These are phyloP conservation scores for Pseudomyrmex cubaensis DNA, from an alignment of 1,140 invertebrate genomes.

Conservation along the genomic window DNA sequence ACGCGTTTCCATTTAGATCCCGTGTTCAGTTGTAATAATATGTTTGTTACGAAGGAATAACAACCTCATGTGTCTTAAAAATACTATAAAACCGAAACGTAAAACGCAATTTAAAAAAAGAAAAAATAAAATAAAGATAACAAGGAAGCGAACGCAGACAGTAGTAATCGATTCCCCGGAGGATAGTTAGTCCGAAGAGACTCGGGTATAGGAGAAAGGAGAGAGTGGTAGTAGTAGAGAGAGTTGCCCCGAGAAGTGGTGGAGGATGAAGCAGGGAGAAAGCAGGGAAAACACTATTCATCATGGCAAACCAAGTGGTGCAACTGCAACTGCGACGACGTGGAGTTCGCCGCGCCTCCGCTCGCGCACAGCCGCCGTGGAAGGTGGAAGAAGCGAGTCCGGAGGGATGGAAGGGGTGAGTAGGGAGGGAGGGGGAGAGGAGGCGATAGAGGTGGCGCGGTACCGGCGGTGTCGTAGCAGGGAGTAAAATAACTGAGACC, in stretches of 20 bases:
- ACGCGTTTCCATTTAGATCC: neutral
- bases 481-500: slow-evolving; percentile 76
- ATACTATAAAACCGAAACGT: neutral
- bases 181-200: slow-evolving; percentile 16
- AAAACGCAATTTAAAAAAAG: neutral
- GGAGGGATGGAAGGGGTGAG: slow-evolving; percentile 59
- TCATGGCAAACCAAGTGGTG: slow-evolving; percentile 51
- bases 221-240: neutral
- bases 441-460: slow-evolving; percentile 75
- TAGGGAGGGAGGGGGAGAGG: slow-evolving; percentile 63
- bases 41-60: slow-evolving; percentile 14
- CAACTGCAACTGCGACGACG: slow-evolving; percentile 72
- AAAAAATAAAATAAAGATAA: slow-evolving; percentile 1
- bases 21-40: neutral
- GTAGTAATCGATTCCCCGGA: slow-evolving; percentile 15
- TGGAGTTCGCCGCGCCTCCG: slow-evolving; percentile 66
- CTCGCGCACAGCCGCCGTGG: slow-evolving; percentile 44
- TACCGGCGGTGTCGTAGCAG: slow-evolving; percentile 76
- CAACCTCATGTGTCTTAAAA: neutral
- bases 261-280: neutral
- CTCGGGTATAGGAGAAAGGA: slow-evolving; percentile 20
- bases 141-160: neutral
- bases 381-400: slow-evolving; percentile 52
- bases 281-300: slow-evolving; percentile 58
- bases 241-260: neutral